Evolutionary conservation across 2,797 vertebrate genomes (phyloP), one percentile per base, ranked within the genome.

Genomic region (Semotilus atromaculatus): DNA sequence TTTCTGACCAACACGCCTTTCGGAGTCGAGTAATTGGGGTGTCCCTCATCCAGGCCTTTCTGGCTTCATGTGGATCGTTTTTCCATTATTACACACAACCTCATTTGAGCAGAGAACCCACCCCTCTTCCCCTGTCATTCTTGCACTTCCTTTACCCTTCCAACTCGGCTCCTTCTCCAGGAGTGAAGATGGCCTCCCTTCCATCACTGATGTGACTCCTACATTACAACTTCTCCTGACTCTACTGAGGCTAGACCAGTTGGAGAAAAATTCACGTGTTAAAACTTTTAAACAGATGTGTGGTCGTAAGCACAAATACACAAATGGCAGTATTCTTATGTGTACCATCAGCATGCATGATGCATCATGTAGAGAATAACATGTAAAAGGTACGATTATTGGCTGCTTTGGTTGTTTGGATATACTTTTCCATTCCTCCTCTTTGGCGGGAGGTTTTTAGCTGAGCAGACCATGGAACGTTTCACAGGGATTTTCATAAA

Each of bases 401-500:
- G 70, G 77, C 74, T 48, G 36, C 13, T 40, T 73, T n/a, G 38
- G 80, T 92, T 93, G 91, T 94, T 91, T 92, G 89, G 90, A 86
- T 85, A 86, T 90, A 92, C 88, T 93, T 95, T 96, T 95, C 93
- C 93, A 88, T 93, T 88, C 90, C 87, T 92, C 90, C 89, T 91
- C 87, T 89, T 89, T 89, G 86, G 82, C 58, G 40, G 83, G 91
- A 94, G 89, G 90, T 92, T 95, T 92, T 89, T 82, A 89, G 91
- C 86, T 77, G 88, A 90, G 40, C 83, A 88, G 88, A 87, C 92
- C 92, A 93, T 95, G 95, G 94, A 95, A 95, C 92, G 89, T 95
- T 95, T 95, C 95, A 94, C 94, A 93, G 89, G 89, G 91, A 87
- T 92, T 91, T 94, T 93, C 89, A 95, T 95, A 94, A 96, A 94